Evolutionary conservation across 1,140 invertebrate genomes (phyloP), one percentile per base, ranked within the genome.

Genomic region (Sarcophaga peregrina): DNA sequence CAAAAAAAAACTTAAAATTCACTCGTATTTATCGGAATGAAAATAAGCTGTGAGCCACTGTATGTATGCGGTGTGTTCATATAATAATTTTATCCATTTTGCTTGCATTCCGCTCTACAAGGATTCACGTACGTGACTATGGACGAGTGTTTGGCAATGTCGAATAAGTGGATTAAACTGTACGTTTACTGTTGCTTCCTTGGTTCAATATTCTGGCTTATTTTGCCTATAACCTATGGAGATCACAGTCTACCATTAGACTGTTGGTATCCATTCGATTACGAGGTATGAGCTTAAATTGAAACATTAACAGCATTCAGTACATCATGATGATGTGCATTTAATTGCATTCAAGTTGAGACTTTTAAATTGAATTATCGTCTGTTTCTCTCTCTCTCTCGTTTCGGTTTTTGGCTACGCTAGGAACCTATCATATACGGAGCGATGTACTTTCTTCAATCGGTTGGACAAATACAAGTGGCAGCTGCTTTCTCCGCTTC

Each of bases 231-330:
- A 13, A 86, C 83, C 20, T 85, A 88, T 37, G 78, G 84, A 15
- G 88, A 90, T 75, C 83, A 84, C 15, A 88, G 85, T 62, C 82
- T 89, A 10, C 88, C 88, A 0, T 83, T 89, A n/a, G 85, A 85
- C 81, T 89, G 88, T 80, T 89, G 88, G 88, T 89, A 89, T 87
- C 88, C 88, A 25, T 87, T 89, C 45, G 87, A 89, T 82, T 88
- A 86, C 83, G 88, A 85, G 10, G 88, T 88, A 73, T 72, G 80
- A 82, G 5, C 25, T 17, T 76, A 76, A 7, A 48, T 9, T 11
- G 15, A 62, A n/a, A 62, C 58, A 62, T 15, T 72, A 25, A 72
- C 62, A 72, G 37, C 62, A 37, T 37, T 37, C 25, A 37, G 25
- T 68, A 25, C 13, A 13, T 5, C 50, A 52, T 5, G 9, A 52